These are phyloP conservation scores for Pteropus rufus DNA, from an alignment of 2,797 vertebrate genomes.

Conservation along the genomic window DNA sequence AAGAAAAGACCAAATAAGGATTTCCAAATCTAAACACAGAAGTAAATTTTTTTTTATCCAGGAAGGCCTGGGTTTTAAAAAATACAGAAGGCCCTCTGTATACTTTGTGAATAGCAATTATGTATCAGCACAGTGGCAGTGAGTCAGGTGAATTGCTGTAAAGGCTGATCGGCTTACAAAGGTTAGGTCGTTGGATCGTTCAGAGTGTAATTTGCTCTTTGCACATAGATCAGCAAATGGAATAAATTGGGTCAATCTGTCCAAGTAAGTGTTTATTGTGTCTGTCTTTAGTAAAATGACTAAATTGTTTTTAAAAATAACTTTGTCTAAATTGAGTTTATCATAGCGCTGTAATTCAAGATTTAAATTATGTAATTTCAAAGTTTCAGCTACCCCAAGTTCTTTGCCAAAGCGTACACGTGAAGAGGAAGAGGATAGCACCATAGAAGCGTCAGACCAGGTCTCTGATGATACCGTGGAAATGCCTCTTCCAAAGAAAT, in stretches of 20 bases:
- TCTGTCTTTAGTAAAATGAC: neutral
- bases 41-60: neutral
- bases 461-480: conserved; percentile 90
- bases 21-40: neutral
- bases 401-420: conserved; percentile 93
- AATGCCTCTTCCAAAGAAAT: conserved; percentile 92
- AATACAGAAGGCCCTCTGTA: neutral
- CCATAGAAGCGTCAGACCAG: conserved; percentile 87
- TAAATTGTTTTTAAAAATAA: neutral
- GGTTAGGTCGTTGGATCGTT: neutral
- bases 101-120: neutral
- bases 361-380: conserved; percentile 58
- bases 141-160: neutral
- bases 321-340: neutral
- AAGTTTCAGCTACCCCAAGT: conserved; percentile 93
- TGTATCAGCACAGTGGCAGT: neutral
- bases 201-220: neutral
- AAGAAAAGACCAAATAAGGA: neutral
- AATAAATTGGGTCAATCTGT: neutral
- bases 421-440: conserved; percentile 93
- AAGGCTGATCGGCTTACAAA: neutral
- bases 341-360: neutral
- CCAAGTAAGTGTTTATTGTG: neutral
- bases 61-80: neutral
- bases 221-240: neutral